Evolutionary conservation across 2,797 vertebrate genomes (phyloP).

Genomic region (Falco biarmicus): DNA sequence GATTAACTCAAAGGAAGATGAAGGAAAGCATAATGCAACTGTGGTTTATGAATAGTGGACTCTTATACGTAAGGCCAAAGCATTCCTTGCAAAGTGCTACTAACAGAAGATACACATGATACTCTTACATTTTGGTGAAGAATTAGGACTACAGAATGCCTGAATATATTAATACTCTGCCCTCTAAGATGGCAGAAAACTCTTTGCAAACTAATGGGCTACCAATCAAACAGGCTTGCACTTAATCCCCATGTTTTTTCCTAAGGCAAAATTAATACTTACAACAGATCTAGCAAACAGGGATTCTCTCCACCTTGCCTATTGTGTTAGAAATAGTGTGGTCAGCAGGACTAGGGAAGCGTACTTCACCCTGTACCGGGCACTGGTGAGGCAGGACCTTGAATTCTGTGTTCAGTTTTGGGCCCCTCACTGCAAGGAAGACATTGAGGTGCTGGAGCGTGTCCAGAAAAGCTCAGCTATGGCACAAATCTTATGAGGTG

Average conservation of each 20-base stretch:
- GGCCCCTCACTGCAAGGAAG: neutral
- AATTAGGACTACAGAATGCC: neutral
- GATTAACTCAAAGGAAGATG: neutral
- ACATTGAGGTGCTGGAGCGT: neutral
- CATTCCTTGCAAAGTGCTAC: neutral
- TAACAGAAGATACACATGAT: neutral
- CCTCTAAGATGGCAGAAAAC: neutral
- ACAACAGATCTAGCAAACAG: neutral
- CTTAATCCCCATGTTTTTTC: neutral
- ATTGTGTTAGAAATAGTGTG: neutral
- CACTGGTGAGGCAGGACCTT: neutral
- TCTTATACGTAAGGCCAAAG: neutral
- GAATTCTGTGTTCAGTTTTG: neutral
- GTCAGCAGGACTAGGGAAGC: neutral
- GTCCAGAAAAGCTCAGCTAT: neutral
- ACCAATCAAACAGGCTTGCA: neutral
- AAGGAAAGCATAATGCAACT: constrained; percentile 14
- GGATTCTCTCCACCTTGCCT: neutral
- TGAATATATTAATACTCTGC: neutral
- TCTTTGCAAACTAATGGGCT: neutral
- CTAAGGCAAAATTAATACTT: neutral
- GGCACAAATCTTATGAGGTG: neutral
- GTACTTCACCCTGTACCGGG: neutral
- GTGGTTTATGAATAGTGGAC: neutral
- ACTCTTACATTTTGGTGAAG: neutral